A percentile compares a stretch with the other conserved stretches of the same genome.
Conservation (phyloP, 2,797 vertebrate genomes). For the Acipenser oxyrinchus region DNA sequence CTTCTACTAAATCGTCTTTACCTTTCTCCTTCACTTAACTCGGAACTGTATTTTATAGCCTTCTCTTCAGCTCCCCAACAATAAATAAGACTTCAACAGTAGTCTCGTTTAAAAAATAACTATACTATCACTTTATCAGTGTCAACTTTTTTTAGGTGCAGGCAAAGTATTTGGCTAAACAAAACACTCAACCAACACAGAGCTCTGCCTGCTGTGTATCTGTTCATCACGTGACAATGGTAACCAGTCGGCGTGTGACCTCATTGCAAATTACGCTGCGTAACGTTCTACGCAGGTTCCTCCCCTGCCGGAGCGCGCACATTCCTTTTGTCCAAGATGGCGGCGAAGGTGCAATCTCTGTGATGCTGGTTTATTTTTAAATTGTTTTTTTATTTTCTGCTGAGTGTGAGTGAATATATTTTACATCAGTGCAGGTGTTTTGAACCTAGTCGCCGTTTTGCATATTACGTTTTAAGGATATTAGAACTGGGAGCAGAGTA, state of each 20-base stretch:
- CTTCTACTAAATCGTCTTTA: no score
- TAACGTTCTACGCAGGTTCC: conserved; percentile 30
- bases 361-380: conserved; percentile 52
- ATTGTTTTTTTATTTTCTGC: conserved; percentile 26
- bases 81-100: no score
- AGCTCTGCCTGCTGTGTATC: no score
- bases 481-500: conserved; percentile 16
- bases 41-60: no score
- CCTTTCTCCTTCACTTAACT: no score
- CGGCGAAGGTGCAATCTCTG: conserved; percentile 47
- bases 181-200: no score
- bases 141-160: no score
- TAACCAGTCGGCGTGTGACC: background rate
- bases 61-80: no score
- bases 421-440: conserved; percentile 36
- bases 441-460: conserved; percentile 1
- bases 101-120: no score
- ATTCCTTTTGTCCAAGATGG: conserved; percentile 98
- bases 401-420: background rate
- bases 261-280: conserved; percentile 14
- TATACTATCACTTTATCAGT: no score
- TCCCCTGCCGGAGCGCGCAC: conserved; percentile 59
- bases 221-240: conserved; percentile 6
- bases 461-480: conserved; percentile 18
- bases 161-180: no score